Evolutionary conservation across 2,888 invertebrate species (phyloP).

Genomic region (Yponomeuta sedellus): DNA sequence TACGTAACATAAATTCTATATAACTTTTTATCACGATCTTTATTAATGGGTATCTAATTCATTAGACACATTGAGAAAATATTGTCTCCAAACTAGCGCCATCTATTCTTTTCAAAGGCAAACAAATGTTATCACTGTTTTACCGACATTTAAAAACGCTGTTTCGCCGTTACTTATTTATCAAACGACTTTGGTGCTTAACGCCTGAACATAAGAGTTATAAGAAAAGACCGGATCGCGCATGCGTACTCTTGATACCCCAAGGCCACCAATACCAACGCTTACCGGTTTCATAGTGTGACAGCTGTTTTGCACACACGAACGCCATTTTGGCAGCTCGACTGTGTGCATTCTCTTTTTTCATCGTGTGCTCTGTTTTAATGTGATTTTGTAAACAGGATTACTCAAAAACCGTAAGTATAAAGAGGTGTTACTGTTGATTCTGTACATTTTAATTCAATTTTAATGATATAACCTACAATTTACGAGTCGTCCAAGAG

Average conservation of each 20-base stretch:
- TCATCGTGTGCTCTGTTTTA: not conserved
- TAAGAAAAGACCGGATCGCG: conserved; percentile 29
- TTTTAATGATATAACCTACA: not conserved
- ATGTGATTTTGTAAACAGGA: not conserved
- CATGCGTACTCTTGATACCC: conserved; percentile 57
- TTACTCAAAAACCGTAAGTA: not conserved
- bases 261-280: conserved; percentile 51
- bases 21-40: no score
- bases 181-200: not conserved
- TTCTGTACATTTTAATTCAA: no score
- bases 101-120: not conserved
- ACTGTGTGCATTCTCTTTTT: not conserved
- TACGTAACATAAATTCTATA: no score
- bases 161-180: not conserved
- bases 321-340: not conserved
- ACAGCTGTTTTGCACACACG: not conserved
- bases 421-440: not conserved
- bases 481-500: not conserved
- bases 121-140: not conserved
- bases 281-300: conserved; percentile 15
- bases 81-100: no score
- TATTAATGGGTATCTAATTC: no score
- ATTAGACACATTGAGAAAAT: no score
- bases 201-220: not conserved
- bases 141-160: not conserved